Evolutionary conservation across 2,888 invertebrate genomes (phyloP), one percentile per base, ranked within the genome.

Genomic region (Hydriomena furcata): DNA sequence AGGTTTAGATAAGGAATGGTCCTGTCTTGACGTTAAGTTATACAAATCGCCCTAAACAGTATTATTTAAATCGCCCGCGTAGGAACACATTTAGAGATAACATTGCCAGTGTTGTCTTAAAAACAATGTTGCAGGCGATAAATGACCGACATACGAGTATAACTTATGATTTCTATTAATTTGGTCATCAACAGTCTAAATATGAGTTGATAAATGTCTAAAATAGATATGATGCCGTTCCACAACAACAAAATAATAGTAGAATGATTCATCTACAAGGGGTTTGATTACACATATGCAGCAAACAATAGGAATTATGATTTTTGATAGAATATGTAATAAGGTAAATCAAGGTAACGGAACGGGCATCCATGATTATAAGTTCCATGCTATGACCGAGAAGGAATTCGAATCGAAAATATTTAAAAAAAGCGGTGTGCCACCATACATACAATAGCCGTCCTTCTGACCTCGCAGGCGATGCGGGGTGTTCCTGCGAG

Each of bases 391-490:
- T 48, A 52, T 50, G 47, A 46, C 37, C 20, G 44, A 46, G 43
- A 41, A 52, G 59, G 56, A 55, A 59, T 52, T 42, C 10, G 31
- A 32, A 28, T 37, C 23, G 41, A 46, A 51, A 42, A 11, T 42
- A 46, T 45, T n/a, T n/a, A n/a, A 63, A 63, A 45, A 76, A 87
- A 88, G 90, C 88, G 82, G 79, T 77, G 82, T 79, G 81, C 79
- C 84, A 79, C 84, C 78, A 90, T 91, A 94, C 94, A 93, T 94
- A 94, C 94, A 94, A 79, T 94, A 94, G 82, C 89, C 86, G 88
- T 93, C 93, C 92, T 93, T 93, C 88, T 93, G 93, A 93, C 97
- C 97, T 93, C 95, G 93, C 82, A 97, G 94, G 76, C 96, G 93
- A 66, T 91, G 84, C 77, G 97, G 96, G 84, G 95, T 92, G 80